Evolutionary conservation across 2,888 invertebrate genomes (phyloP), one percentile per base, ranked within the genome.

Genomic region (Drosophila greeni): DNA sequence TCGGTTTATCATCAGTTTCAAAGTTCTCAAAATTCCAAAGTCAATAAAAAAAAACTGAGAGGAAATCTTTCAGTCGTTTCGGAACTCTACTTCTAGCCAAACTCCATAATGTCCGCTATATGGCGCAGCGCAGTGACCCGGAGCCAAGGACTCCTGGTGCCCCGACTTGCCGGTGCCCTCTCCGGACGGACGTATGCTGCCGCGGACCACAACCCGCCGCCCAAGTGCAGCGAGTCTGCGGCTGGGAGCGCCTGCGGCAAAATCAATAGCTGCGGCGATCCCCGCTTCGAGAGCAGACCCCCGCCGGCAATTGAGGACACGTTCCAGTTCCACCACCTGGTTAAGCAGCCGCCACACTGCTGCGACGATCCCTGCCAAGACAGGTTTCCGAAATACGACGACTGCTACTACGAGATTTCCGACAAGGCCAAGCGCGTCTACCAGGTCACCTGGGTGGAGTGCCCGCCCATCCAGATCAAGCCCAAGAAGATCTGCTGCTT

Each of bases 391-490:
- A 29, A 14, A 4, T 67, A 39, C 6, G 66, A 67, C 40, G 33
- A 64, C 0, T 75, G 75, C 34, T 37, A 12, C 12, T 47, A 54
- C 16, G n/a, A 51, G 52, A 31, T 42, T 11, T 75, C 81, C 0
- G 82, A 87, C 23, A 85, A 85, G 51, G 75, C 71, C 2, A 75
- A 71, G 9, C 74, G 86, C 2, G 42, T 69, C 7, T 85, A 85
- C 29, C 86, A 86, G 51, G 60, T 86, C 18, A 86, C 86, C 9
- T 86, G 87, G 87, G 66, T 82, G 0, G 78, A 82, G 37, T 86
- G 85, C 43, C 84, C 86, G 0, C 55, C 72, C 0, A 24, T 81
- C 1, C 5, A 57, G n/a, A 78, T 76, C 6, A 67, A 74, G 26
- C 78, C 76, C 24, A 83, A 80, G 33, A 74, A 77, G 18, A 54